A percentile compares a stretch with the other conserved stretches of the same genome.
Conservation (phyloP, 2,113 vertebrate genomes). For the Oxyura jamaicensis region DNA sequence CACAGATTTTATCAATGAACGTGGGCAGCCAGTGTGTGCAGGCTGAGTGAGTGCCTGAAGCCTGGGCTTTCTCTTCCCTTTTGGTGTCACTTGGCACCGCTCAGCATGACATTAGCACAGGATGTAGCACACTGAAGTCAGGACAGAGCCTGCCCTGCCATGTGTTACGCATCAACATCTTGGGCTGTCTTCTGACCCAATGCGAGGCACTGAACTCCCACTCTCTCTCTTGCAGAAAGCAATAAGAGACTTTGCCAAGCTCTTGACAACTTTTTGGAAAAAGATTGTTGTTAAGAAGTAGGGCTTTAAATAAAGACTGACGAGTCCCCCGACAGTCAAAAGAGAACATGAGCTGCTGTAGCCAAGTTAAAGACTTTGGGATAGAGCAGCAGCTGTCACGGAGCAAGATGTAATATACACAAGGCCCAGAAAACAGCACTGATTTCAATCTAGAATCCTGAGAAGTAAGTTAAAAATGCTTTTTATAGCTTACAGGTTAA, state of each 20-base stretch:
- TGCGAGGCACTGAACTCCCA: conserved; percentile 32
- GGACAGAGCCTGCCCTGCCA: conserved; percentile 21
- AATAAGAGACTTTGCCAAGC: conserved; percentile 7
- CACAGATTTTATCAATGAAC: not conserved
- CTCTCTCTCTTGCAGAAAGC: not conserved
- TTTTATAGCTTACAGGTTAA: not conserved
- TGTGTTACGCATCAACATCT: conserved; percentile 44
- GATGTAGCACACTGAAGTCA: not conserved
- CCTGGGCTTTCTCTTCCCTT: not conserved
- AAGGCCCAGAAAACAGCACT: not conserved
- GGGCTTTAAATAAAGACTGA: conserved; percentile 3
- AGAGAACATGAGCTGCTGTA: not conserved
- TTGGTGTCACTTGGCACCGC: not conserved
- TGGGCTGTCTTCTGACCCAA: conserved; percentile 22
- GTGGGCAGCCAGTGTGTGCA: not conserved
- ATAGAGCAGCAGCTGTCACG: not conserved
- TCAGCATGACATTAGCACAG: not conserved
- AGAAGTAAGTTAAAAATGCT: not conserved
- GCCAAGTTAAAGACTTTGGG: not conserved
- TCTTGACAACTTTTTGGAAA: conserved; percentile 61
- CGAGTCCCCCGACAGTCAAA: not conserved
- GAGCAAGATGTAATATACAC: not conserved
- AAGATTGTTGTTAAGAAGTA: conserved; percentile 28
- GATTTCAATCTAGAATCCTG: not conserved
- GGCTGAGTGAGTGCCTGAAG: not conserved